Evolutionary conservation across 2,888 invertebrate genomes (phyloP).

Genomic region (Allolobophora icterica): DNA sequence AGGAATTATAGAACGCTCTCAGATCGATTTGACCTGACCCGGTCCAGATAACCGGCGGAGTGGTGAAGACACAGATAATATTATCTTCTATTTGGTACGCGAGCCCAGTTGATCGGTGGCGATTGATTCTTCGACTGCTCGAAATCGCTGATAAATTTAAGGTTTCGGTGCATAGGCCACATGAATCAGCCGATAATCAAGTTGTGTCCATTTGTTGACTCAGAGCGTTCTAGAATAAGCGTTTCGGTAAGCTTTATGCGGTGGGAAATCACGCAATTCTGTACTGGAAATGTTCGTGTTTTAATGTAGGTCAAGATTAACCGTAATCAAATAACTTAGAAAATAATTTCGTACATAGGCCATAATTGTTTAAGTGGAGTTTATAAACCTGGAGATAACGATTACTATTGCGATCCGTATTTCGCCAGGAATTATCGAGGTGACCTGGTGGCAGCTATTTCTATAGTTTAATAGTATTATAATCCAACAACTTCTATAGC

Average conservation of each 20-base stretch:
- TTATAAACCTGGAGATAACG: background rate
- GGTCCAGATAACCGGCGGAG: background rate
- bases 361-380: slow-evolving; percentile 3
- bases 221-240: background rate
- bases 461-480: too few species aligned
- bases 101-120: background rate
- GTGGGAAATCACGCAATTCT: background rate
- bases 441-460: too few species aligned
- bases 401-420: background rate
- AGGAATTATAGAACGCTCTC: background rate
- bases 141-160: background rate
- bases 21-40: background rate
- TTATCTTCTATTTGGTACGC: too few species aligned
- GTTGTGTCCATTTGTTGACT: slow-evolving; percentile 7
- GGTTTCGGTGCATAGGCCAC: background rate
- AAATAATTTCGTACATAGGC: background rate
- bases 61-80: too few species aligned
- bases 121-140: background rate
- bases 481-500: too few species aligned
- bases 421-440: too few species aligned
- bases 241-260: background rate
- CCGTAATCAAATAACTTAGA: too few species aligned
- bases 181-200: background rate
- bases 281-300: too few species aligned
- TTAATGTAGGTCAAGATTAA: too few species aligned